Evolutionary conservation across 2,797 vertebrate genomes (phyloP), one percentile per base, ranked within the genome.

Genomic region (Ctenopoma kingsleyae): DNA sequence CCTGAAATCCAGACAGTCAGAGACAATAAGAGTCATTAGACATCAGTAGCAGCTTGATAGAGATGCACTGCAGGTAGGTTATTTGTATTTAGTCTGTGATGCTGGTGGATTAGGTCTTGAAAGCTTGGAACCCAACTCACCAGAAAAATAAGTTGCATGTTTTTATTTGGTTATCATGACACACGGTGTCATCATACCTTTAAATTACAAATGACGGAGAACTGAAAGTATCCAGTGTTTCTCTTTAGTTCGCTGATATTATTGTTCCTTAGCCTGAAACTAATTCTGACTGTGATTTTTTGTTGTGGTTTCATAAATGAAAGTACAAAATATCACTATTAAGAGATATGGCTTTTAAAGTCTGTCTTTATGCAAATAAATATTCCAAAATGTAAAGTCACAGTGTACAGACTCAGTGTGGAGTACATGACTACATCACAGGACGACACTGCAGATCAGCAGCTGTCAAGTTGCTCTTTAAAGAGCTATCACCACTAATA

Each of bases 71-170:
- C 35, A 41, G 47, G 56, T 43, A 48, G 48, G 46, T 3, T 50
- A 40, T 66, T 60, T 74, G 49, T 40, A 30, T 53, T 66, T 47
- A 43, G 25, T 13, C 53, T 56, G 22, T 19, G 55, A 63, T 41
- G 17, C 47, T 25, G 43, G 56, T 49, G 40, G n/a, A 25, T 61
- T 13, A 8, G 3, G 50, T 27, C 27, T 63, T 38, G 2, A 65
- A 57, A 61, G 30, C 41, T 59, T 2, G 1, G 48, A 53, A 52
- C 8, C 36, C 15, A 46, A 43, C 20, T 56, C 23, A 58, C 11
- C 65, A 63, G 51, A n/a, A n/a, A 57, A 10, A 43, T 11, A 19
- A 22, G 1, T 8, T 16, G n/a, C 32, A 38, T 47, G 50, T 36
- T 56, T 66, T 78, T 23, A 50, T 10, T 5, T 15, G 6, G 8